A percentile compares a stretch with the other conserved stretches of the same genome.
Evolutionary conservation across 2,888 invertebrate species (phyloP).

Genomic region (Nemotelus pantherinus): DNA sequence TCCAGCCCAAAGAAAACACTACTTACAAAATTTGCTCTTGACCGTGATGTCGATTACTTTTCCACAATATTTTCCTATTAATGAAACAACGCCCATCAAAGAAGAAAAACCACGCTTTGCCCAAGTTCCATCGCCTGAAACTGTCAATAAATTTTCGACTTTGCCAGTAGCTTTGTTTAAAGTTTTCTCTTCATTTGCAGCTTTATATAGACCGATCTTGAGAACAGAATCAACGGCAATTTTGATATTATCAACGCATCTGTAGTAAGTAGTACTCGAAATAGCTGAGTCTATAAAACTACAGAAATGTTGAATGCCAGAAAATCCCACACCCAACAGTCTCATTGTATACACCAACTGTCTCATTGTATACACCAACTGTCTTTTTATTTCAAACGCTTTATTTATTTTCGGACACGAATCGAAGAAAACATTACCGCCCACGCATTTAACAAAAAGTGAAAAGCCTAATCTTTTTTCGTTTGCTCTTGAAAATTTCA

Average conservation of each 20-base stretch:
- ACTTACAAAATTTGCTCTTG: too few relatives aligned
- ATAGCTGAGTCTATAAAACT: constrained; percentile 3
- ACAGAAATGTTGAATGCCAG: not conserved
- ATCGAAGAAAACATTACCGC: not conserved
- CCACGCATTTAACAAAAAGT: not conserved
- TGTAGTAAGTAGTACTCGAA: not conserved
- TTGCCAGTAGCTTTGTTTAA: constrained; percentile 11
- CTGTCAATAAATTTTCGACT: not conserved
- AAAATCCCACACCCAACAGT: not conserved
- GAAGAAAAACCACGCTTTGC: not conserved
- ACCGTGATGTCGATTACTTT: too few relatives aligned
- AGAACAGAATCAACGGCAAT: constrained; percentile 5
- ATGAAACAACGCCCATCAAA: not conserved
- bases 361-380: not conserved
- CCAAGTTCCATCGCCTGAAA: constrained; percentile 15
- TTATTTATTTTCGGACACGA: not conserved
- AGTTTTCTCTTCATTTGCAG: constrained; percentile 13
- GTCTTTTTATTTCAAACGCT: not conserved
- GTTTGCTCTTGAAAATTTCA: not conserved
- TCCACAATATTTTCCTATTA: too few relatives aligned
- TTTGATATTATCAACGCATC: not conserved
- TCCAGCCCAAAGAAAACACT: too few relatives aligned
- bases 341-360: constrained; percentile 5
- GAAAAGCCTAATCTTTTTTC: not conserved
- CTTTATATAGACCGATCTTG: not conserved